Evolutionary conservation across 2,888 invertebrate genomes (phyloP).

Genomic region (Diaphora mendica): DNA sequence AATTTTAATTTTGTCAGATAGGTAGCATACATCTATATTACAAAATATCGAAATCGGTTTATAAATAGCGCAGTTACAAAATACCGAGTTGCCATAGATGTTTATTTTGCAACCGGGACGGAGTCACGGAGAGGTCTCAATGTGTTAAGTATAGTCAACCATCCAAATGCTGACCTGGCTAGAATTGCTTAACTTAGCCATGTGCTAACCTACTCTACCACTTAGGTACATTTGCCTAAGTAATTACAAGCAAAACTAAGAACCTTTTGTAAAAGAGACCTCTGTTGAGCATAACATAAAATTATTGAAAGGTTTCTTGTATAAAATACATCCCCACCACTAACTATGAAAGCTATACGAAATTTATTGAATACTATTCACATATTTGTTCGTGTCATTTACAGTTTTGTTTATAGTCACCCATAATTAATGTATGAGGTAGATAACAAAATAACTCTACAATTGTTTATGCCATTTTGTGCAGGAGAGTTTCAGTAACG

Average conservation of each 20-base stretch:
- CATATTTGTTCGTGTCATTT: slow-evolving; percentile 15
- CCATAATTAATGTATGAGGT: slow-evolving; percentile 38
- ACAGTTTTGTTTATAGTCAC: slow-evolving; percentile 9
- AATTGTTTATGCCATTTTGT: not conserved
- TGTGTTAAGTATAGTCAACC: not conserved
- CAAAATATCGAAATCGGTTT: no score
- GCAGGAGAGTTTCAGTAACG: not conserved
- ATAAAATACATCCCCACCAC: slow-evolving; percentile 15
- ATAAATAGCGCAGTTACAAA: not conserved
- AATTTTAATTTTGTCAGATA: no score
- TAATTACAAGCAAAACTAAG: not conserved
- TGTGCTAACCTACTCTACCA: not conserved
- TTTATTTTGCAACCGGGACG: not conserved
- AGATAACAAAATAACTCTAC: slow-evolving; percentile 25
- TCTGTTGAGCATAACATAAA: not conserved
- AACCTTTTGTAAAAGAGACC: not conserved
- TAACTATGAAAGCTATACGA: slow-evolving; percentile 32
- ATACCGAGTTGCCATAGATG: no score
- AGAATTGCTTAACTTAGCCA: not conserved
- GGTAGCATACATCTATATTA: no score
- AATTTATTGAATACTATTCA: slow-evolving; percentile 27
- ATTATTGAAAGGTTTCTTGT: not conserved
- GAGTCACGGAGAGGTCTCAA: no score
- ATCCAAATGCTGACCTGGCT: not conserved
- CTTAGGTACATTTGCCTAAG: not conserved